Conservation (phyloP, 2,113 vertebrate species). For the Athene cunicularia region DNA sequence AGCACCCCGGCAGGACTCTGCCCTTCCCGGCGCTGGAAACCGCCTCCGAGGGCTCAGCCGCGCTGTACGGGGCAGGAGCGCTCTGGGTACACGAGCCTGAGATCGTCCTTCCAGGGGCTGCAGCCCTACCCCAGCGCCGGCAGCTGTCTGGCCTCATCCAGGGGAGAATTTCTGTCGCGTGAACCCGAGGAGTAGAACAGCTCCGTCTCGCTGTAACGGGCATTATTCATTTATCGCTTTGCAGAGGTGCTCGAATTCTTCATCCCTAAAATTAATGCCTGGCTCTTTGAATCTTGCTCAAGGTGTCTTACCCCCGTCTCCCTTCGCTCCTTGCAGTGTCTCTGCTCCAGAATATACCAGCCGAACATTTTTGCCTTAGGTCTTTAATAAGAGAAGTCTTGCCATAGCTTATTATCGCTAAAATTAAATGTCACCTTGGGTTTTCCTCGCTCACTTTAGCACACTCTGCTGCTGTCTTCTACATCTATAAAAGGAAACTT, state of each 20-base stretch:
- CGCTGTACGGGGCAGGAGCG: accelerated
- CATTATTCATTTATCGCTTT: not conserved
- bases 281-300: not conserved
- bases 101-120: accelerated
- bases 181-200: not conserved
- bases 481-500: conserved; percentile 59
- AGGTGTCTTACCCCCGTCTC: not conserved
- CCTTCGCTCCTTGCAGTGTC: not conserved
- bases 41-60: accelerated
- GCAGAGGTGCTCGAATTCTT: not conserved
- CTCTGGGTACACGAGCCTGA: accelerated
- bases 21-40: accelerated
- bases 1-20: not conserved
- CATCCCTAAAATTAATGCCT: conserved; percentile 9
- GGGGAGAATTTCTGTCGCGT: not conserved
- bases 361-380: conserved; percentile 8
- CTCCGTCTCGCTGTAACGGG: not conserved
- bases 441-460: conserved; percentile 55
- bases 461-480: conserved; percentile 30
- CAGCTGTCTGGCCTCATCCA: not conserved
- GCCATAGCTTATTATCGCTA: conserved; percentile 55
- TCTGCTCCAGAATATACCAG: not conserved
- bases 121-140: not conserved
- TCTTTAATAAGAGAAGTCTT: conserved; percentile 57
- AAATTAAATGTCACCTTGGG: conserved; percentile 73